Conservation (phyloP, 2,113 vertebrate species). For the Myotis lucifugus region DNA sequence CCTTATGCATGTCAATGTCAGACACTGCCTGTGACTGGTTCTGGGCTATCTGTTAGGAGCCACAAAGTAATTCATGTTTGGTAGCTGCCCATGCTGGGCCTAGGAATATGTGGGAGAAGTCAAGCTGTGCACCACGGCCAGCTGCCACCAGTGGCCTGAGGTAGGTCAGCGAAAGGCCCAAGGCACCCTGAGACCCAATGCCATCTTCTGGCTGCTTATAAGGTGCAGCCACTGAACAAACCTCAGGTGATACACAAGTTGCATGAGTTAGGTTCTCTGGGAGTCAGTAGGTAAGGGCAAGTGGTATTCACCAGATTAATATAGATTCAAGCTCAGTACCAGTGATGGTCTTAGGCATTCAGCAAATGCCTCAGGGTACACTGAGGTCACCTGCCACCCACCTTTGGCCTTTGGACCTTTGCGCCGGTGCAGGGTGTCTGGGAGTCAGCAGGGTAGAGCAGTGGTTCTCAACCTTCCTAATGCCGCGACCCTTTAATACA, state of each 20-base stretch:
- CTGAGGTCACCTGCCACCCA: background rate
- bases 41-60: background rate
- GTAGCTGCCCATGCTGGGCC: background rate
- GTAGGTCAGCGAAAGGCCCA: background rate
- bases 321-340: background rate
- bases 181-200: background rate
- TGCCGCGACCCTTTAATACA: no score
- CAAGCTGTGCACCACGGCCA: background rate
- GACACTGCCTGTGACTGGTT: background rate
- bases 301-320: background rate
- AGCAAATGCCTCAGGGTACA: background rate
- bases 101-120: background rate
- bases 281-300: background rate
- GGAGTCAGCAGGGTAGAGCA: background rate
- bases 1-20: background rate
- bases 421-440: background rate
- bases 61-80: background rate
- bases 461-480: no score
- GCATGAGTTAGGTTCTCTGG: background rate
- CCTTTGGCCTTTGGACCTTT: background rate
- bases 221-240: background rate
- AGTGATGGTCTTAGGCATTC: background rate
- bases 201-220: background rate
- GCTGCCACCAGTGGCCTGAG: background rate
- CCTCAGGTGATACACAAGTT: background rate